Evolutionary conservation across 2,113 vertebrate genomes (phyloP).

Genomic region (Anseranas semipalmata): DNA sequence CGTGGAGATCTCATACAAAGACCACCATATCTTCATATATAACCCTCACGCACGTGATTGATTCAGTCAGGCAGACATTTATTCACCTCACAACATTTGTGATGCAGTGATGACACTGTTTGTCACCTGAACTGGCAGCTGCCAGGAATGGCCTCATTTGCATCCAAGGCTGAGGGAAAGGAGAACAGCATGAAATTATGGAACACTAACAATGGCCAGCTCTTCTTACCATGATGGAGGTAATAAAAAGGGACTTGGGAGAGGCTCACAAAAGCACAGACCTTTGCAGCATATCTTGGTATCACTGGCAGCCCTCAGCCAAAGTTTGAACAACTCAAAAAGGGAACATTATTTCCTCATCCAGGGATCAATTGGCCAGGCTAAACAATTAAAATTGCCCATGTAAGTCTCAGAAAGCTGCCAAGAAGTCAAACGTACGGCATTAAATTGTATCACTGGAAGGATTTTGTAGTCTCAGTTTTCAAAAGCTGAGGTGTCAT

Average conservation of each 20-base stretch:
- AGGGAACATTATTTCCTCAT: neutral
- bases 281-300: neutral
- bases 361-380: neutral
- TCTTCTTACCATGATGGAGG: neutral
- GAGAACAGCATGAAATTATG: neutral
- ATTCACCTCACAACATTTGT: neutral
- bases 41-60: neutral
- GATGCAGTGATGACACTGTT: neutral
- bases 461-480: slow-evolving; percentile 29
- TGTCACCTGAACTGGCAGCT: neutral
- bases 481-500: slow-evolving; percentile 31
- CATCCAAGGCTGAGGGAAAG: neutral
- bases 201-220: neutral
- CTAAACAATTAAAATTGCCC: slow-evolving; percentile 41
- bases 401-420: neutral
- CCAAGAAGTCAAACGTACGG: slow-evolving; percentile 48
- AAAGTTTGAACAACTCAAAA: neutral
- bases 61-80: neutral
- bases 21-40: neutral
- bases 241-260: neutral
- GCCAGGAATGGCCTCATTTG: neutral
- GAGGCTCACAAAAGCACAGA: neutral
- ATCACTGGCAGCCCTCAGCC: neutral
- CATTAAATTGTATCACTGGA: neutral
- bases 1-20: neutral